A percentile compares a stretch with the other conserved stretches of the same genome.
phyloP scores from a whole-genome alignment of 2,113 vertebrate species.

The Murina feae region DNA sequence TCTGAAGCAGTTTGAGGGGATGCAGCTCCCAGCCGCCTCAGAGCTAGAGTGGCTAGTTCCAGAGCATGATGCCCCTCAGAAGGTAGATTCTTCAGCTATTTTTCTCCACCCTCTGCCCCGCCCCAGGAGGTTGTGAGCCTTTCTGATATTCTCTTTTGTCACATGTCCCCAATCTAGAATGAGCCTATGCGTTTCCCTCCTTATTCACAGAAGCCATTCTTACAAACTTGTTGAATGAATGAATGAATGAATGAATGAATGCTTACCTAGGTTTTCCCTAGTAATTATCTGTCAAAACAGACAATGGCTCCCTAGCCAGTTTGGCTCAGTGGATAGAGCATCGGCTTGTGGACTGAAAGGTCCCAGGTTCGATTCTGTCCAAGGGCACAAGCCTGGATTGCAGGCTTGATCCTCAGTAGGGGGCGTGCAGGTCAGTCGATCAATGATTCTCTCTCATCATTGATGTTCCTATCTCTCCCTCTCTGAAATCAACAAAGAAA shows the following conservation, averaged over 20 bases:
- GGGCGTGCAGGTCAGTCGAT: no score
- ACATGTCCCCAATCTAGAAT: not conserved
- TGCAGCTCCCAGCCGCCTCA: constrained; percentile 97
- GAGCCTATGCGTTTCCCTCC: not conserved
- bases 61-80: constrained; percentile 95
- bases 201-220: not conserved
- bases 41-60: constrained; percentile 98
- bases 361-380: no score
- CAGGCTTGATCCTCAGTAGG: no score
- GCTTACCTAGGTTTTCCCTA: not conserved
- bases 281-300: not conserved
- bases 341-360: no score
- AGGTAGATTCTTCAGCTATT: constrained; percentile 80
- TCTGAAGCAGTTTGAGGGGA: constrained; percentile 96
- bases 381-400: no score
- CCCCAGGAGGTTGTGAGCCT: not conserved
- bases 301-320: no score
- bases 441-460: no score
- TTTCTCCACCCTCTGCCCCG: not conserved
- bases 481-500: no score
- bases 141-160: not conserved
- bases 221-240: not conserved
- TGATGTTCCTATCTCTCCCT: no score
- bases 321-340: no score
- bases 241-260: not conserved